These are phyloP conservation scores for Pollenia angustigena DNA, from an alignment of 2,888 invertebrate genomes.

Conservation along the genomic window DNA sequence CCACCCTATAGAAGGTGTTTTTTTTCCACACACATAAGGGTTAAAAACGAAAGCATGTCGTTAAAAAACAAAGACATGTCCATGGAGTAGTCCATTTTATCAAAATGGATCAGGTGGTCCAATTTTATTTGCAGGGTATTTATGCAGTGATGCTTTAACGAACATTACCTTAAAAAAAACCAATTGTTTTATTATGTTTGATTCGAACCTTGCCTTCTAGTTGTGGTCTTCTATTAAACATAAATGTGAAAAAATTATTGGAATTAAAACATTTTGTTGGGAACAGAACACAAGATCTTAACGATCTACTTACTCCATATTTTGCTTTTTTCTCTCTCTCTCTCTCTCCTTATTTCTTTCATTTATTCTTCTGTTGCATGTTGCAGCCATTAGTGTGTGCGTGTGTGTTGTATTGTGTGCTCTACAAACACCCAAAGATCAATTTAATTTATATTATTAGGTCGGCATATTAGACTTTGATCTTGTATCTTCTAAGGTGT, in stretches of 20 bases:
- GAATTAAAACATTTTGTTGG: constrained; percentile 39
- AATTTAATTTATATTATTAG: constrained; percentile 84
- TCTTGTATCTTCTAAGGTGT: constrained; percentile 81
- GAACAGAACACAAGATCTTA: neutral
- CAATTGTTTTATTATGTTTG: too few species aligned
- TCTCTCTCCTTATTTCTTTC: neutral
- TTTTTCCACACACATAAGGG: too few species aligned
- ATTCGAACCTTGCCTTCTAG: too few species aligned
- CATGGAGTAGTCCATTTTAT: too few species aligned
- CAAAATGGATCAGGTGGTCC: too few species aligned
- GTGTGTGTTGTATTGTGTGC: neutral
- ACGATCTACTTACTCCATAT: neutral
- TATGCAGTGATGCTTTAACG: too few species aligned
- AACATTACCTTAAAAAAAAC: too few species aligned
- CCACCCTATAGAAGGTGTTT: too few species aligned
- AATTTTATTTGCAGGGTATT: too few species aligned
- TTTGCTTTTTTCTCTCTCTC: neutral
- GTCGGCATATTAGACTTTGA: constrained; percentile 81
- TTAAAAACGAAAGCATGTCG: too few species aligned
- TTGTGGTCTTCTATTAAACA: neutral
- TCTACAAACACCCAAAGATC: constrained; percentile 50
- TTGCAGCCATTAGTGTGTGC: neutral
- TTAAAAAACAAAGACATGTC: too few species aligned
- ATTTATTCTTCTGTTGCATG: neutral
- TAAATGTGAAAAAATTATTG: constrained; percentile 1